phyloP scores from a whole-genome alignment of 1,140 invertebrate species.

The Vanessa atalanta region DNA sequence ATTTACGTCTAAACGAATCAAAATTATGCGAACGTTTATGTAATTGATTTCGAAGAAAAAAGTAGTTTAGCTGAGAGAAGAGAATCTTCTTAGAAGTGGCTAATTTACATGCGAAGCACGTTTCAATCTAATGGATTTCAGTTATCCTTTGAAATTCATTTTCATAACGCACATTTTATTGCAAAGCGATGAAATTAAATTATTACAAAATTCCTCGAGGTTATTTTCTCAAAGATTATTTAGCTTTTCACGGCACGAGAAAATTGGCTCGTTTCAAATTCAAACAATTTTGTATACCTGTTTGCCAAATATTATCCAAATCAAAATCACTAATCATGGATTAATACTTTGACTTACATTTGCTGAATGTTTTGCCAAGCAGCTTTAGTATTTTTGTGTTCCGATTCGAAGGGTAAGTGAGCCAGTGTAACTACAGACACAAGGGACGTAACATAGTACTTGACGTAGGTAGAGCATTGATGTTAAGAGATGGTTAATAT shows the following conservation, averaged over 20 bases:
- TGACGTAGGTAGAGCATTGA: too few species aligned
- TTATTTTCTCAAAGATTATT: too few species aligned
- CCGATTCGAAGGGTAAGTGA: too few species aligned
- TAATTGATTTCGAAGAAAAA: neutral
- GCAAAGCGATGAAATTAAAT: conserved; percentile 10
- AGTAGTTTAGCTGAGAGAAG: neutral
- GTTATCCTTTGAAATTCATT: conserved; percentile 28
- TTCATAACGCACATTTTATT: conserved; percentile 26
- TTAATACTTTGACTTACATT: neutral
- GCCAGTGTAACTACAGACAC: too few species aligned
- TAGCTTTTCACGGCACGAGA: too few species aligned
- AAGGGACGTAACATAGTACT: too few species aligned
- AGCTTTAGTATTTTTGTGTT: too few species aligned
- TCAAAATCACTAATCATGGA: neutral
- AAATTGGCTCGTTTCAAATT: too few species aligned
- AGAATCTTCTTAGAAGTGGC: conserved; percentile 18
- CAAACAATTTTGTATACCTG: too few species aligned
- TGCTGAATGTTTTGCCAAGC: too few species aligned
- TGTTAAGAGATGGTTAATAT: too few species aligned
- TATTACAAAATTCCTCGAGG: neutral
- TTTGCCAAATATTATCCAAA: too few species aligned
- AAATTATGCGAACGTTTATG: neutral
- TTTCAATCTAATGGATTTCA: conserved; percentile 33
- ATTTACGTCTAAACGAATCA: neutral
- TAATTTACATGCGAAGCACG: conserved; percentile 35